Evolutionary conservation across 2,113 vertebrate genomes (phyloP).

Genomic region (Carassius carassius): DNA sequence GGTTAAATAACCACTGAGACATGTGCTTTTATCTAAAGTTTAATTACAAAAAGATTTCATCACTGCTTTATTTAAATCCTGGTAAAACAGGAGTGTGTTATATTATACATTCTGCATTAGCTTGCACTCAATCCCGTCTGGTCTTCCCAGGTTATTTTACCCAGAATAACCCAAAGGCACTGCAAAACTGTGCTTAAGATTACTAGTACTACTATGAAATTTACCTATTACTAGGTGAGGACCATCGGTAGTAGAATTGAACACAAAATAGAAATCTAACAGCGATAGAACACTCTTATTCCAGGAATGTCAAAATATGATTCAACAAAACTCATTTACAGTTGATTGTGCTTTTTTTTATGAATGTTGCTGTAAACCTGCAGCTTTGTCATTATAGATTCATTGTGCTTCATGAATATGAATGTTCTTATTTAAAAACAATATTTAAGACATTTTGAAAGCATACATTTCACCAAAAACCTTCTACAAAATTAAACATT

Average conservation of each 20-base stretch:
- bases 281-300: neutral
- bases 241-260: neutral
- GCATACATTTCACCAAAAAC: neutral
- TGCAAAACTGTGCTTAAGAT: slow-evolving; percentile 8
- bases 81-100: neutral
- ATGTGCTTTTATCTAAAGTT: neutral
- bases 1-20: neutral
- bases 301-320: slow-evolving; percentile 18
- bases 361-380: slow-evolving; percentile 12
- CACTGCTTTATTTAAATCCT: neutral
- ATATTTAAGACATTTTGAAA: neutral
- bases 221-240: neutral
- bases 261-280: neutral
- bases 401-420: slow-evolving; percentile 8
- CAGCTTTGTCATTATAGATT: neutral
- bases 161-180: slow-evolving; percentile 18
- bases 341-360: neutral
- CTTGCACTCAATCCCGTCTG: neutral
- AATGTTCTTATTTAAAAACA: neutral
- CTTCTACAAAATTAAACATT: neutral
- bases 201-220: neutral
- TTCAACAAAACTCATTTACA: neutral
- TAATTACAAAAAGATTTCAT: slow-evolving; percentile 9
- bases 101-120: neutral
- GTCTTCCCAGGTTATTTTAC: neutral